Evolutionary conservation across 2,888 invertebrate genomes (phyloP).

Genomic region (Eucriotettix oculatus): DNA sequence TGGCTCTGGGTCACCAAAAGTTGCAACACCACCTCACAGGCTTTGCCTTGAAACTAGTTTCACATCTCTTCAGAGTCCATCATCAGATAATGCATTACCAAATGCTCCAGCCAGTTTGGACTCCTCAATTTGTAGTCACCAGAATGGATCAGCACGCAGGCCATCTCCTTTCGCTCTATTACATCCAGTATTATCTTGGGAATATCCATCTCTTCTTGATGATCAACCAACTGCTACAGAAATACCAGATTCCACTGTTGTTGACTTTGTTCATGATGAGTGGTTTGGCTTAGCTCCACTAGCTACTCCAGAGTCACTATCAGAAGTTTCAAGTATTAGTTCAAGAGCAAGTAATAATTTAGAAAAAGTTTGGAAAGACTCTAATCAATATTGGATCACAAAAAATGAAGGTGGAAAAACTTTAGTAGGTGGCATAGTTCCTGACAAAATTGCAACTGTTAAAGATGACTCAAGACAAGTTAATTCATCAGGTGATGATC

Average conservation of each 20-base stretch:
- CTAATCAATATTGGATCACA: slow-evolving; percentile 19
- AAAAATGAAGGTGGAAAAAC: no score
- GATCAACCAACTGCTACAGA: background rate
- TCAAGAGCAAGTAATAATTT: slow-evolving; percentile 33
- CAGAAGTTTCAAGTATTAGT: slow-evolving; percentile 62
- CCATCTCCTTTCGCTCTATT: no score
- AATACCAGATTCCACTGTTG: background rate
- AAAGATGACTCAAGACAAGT: background rate
- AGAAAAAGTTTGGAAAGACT: background rate
- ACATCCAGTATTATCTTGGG: background rate
- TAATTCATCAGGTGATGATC: slow-evolving; percentile 9
- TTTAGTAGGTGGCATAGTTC: background rate
- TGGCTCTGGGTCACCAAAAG: slow-evolving; percentile 22
- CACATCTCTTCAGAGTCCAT: slow-evolving; percentile 44
- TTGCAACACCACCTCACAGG: slow-evolving; percentile 32
- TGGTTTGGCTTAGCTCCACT: slow-evolving; percentile 58
- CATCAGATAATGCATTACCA: slow-evolving; percentile 9
- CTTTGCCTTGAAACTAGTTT: slow-evolving; percentile 60
- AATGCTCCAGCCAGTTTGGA: background rate
- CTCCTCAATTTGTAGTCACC: background rate
- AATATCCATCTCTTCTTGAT: background rate
- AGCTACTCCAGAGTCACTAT: slow-evolving; percentile 67
- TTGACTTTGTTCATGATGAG: slow-evolving; percentile 40
- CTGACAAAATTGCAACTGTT: background rate
- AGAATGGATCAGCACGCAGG: background rate